Evolutionary conservation across 2,113 vertebrate species (phyloP).

Genomic region (Eublepharis macularius): DNA sequence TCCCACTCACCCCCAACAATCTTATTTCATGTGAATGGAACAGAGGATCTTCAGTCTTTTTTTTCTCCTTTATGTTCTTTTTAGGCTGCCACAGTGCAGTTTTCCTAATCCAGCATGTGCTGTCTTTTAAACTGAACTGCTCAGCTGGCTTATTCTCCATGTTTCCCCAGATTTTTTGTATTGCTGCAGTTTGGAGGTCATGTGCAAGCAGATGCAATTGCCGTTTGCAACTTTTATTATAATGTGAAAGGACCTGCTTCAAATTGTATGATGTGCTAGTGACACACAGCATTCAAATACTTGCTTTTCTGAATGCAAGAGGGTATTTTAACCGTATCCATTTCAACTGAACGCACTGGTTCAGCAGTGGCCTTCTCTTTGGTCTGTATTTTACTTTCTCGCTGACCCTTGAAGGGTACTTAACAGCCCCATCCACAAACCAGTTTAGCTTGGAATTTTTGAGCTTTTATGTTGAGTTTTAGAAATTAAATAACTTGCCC

Average conservation of each 20-base stretch:
- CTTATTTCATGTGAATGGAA: constrained; percentile 63
- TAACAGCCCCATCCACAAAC: neutral
- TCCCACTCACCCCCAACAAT: constrained; percentile 45
- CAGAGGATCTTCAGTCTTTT: constrained; percentile 46
- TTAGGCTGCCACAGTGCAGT: constrained; percentile 45
- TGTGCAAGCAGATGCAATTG: constrained; percentile 68
- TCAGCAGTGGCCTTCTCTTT: constrained; percentile 57
- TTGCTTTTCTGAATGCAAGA: constrained; percentile 56
- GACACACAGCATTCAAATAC: constrained; percentile 66
- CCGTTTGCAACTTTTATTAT: constrained; percentile 62
- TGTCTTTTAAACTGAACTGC: constrained; percentile 58
- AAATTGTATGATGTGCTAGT: constrained; percentile 78
- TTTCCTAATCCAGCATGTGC: constrained; percentile 39
- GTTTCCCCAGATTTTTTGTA: constrained; percentile 66
- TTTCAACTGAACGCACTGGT: constrained; percentile 64
- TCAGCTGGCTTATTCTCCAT: constrained; percentile 64
- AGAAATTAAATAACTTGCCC: neutral
- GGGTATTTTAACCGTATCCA: constrained; percentile 54
- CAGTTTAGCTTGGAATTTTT: neutral
- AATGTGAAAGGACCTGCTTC: constrained; percentile 77
- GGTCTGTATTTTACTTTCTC: constrained; percentile 55
- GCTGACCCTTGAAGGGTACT: constrained; percentile 34
- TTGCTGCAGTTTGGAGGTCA: constrained; percentile 68
- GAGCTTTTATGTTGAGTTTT: neutral
- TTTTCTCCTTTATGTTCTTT: constrained; percentile 33